These are phyloP conservation scores for Pseudonaja textilis DNA, from an alignment of 2,113 vertebrate genomes.

Conservation along the genomic window DNA sequence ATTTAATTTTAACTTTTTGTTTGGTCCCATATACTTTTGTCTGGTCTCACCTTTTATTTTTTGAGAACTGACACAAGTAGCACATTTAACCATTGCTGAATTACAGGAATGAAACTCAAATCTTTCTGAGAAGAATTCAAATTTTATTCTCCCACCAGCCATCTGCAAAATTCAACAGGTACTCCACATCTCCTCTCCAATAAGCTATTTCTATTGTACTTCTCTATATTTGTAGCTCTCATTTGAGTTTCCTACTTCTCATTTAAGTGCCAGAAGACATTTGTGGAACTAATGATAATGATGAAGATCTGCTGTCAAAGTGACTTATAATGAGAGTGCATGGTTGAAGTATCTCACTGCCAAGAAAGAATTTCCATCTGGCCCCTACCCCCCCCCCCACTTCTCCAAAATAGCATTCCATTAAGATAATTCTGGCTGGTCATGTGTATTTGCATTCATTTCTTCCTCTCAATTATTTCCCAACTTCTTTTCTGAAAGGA, in stretches of 20 bases:
- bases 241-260: constrained; percentile 2
- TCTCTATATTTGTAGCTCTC: neutral
- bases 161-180: neutral
- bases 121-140: neutral
- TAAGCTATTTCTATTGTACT: neutral
- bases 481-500: neutral
- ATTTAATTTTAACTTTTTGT: neutral
- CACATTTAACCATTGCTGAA: neutral
- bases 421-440: constrained; percentile 1
- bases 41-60: neutral
- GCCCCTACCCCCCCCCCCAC: neutral
- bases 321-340: neutral
- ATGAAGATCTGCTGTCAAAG: neutral
- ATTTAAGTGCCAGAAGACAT: neutral
- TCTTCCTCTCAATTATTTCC: constrained; percentile 23
- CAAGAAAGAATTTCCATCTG: constrained; percentile 1
- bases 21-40: neutral
- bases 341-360: neutral
- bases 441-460: constrained; percentile 21
- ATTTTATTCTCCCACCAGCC: neutral
- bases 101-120: neutral
- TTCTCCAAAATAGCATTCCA: neutral
- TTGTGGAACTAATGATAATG: neutral
- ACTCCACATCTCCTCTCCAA: neutral
- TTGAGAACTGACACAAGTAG: neutral